phyloP scores from a whole-genome alignment of 2,113 vertebrate species.

The Azemiops feae region DNA sequence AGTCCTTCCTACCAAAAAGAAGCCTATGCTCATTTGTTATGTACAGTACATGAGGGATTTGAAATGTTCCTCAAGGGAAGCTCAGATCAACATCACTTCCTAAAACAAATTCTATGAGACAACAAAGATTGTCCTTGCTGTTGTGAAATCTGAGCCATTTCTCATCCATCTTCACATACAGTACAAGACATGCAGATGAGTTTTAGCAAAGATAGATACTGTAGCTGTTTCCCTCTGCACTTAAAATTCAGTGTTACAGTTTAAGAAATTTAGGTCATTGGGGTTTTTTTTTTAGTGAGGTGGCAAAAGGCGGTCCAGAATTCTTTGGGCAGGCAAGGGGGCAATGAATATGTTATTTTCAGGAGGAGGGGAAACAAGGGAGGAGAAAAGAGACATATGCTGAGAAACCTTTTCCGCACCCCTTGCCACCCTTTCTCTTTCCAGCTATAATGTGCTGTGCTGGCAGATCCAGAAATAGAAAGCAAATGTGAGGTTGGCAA shows the following conservation, averaged over 20 bases:
- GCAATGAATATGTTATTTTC: neutral
- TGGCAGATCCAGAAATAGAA: conserved; percentile 68
- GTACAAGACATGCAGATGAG: neutral
- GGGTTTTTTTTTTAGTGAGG: neutral
- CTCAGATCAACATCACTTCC: neutral
- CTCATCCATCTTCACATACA: neutral
- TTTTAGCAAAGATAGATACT: neutral
- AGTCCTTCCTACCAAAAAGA: neutral
- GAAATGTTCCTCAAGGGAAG: neutral
- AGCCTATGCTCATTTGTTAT: neutral
- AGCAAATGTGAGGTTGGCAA: conserved; percentile 66
- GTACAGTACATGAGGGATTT: neutral
- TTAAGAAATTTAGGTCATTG: too few species aligned
- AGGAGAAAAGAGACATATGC: neutral
- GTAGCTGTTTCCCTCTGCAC: too few species aligned
- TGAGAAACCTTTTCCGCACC: neutral
- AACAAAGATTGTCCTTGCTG: neutral
- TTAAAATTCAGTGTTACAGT: neutral
- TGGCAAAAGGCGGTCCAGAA: neutral
- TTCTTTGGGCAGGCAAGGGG: neutral
- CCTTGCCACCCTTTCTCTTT: neutral
- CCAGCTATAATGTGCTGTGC: conserved; percentile 59
- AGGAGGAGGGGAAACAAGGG: neutral
- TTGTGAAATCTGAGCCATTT: conserved; percentile 5
- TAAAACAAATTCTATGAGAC: neutral